Conservation (phyloP, 2,113 vertebrate genomes). For the Fukomys damarensis region DNA sequence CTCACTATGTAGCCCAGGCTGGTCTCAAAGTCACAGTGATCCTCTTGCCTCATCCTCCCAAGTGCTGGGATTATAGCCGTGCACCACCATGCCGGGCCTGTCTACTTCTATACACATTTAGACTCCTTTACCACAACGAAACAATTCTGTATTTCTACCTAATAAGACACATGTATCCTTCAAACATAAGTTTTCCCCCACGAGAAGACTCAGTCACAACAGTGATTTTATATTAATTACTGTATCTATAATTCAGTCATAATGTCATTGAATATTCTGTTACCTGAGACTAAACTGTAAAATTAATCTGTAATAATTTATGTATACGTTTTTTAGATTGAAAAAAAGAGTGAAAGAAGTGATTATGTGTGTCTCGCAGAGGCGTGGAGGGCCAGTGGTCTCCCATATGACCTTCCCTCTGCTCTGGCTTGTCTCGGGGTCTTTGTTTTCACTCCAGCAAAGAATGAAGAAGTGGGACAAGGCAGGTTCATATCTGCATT, state of each 20-base stretch:
- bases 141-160: not conserved
- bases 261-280: not conserved
- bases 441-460: not conserved
- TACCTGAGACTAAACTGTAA: not conserved
- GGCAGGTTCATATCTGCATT: not conserved
- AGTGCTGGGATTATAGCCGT: too few species aligned
- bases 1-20: too few species aligned
- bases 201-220: not conserved
- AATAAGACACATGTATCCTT: not conserved
- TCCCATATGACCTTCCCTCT: not conserved
- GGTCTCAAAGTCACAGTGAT: too few species aligned
- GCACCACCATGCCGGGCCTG: too few species aligned
- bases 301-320: not conserved
- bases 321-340: not conserved
- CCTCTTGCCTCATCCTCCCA: too few species aligned
- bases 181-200: not conserved
- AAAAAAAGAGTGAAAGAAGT: not conserved
- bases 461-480: not conserved
- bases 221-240: not conserved
- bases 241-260: not conserved
- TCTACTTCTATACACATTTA: not conserved
- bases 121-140: not conserved
- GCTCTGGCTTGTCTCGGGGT: not conserved
- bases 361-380: not conserved
- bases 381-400: not conserved